Percentiles rank a stretch among this genome's conserved stretches.
Conservation (phyloP, 2,888 invertebrate genomes). For the Osedax fenrisi region DNA sequence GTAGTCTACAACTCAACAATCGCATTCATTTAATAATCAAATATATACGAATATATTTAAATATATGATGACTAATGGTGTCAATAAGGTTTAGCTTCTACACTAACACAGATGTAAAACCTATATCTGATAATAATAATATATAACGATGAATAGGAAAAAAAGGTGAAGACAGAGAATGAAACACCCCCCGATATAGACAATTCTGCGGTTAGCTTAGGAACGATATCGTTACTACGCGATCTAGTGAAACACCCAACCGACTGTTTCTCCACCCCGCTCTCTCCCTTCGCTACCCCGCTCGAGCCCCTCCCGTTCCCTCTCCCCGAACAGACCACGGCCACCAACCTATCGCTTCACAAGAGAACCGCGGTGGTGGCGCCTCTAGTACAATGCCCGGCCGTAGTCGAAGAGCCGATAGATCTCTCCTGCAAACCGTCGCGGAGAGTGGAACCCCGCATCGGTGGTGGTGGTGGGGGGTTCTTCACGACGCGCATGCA, state of each 20-base stretch:
- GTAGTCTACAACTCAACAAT: no score
- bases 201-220: neutral
- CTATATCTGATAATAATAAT: no score
- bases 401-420: neutral
- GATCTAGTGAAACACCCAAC: neutral
- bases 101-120: no score
- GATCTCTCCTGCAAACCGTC: neutral
- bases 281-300: neutral
- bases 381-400: neutral
- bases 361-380: neutral
- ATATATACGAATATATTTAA: no score
- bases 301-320: neutral
- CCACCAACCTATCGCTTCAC: neutral
- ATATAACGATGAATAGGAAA: no score
- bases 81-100: no score
- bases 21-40: no score
- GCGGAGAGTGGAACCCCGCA: neutral
- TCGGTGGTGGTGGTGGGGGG: neutral
- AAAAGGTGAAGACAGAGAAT: no score
- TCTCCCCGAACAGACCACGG: neutral
- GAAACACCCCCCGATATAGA: no score
- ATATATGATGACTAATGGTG: no score
- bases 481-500: neutral
- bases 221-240: neutral
- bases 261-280: neutral